Conservation (phyloP, 2,797 vertebrate species). For the Danionella dracula region DNA sequence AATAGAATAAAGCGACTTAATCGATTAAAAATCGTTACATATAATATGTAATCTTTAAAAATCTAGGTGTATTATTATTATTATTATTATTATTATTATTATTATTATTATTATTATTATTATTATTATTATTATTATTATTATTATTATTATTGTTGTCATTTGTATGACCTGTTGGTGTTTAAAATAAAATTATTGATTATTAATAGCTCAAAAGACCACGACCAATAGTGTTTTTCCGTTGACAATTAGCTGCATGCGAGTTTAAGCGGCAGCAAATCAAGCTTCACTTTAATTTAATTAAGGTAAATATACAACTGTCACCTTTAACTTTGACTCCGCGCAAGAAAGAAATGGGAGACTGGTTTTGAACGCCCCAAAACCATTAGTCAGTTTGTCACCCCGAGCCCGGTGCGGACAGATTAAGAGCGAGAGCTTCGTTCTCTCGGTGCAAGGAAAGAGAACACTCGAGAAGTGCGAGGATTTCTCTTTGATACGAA, state of each 20-base stretch:
- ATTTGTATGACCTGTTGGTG: too few relatives aligned
- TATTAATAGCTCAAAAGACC: too few relatives aligned
- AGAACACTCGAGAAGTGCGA: background rate
- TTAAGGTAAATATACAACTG: conserved; percentile 56
- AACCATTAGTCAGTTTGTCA: conserved; percentile 52
- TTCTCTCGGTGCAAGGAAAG: conserved; percentile 4
- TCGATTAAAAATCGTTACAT: too few relatives aligned
- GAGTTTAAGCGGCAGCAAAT: conserved; percentile 42
- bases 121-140: background rate
- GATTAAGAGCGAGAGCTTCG: conserved; percentile 22
- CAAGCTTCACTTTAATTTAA: conserved; percentile 44
- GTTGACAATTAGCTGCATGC: conserved; percentile 40
- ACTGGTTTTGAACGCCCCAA: conserved; percentile 39
- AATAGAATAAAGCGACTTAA: too few relatives aligned
- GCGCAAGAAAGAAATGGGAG: conserved; percentile 36
- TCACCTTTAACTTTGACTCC: conserved; percentile 43
- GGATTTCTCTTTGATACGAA: conserved; percentile 13
- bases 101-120: too few relatives aligned
- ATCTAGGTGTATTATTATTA: too few relatives aligned
- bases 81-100: too few relatives aligned
- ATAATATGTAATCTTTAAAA: too few relatives aligned
- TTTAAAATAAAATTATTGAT: too few relatives aligned
- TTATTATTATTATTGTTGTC: background rate
- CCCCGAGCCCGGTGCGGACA: conserved; percentile 32
- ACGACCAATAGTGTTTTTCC: too few relatives aligned